phyloP scores from a whole-genome alignment of 2,888 invertebrate species.

The Caenorhabditis afra region DNA sequence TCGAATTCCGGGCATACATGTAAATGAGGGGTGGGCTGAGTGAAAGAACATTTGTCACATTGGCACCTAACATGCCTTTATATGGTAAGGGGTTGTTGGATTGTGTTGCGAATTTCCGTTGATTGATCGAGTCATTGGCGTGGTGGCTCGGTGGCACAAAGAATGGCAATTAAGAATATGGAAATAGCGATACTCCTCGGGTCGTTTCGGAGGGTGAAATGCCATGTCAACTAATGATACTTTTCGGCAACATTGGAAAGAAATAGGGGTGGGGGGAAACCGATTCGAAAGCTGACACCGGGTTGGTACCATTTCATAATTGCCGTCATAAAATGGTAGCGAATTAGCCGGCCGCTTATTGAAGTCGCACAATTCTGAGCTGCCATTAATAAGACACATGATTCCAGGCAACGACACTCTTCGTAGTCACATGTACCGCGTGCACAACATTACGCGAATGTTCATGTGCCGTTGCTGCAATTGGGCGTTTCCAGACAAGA shows the following conservation, averaged over 20 bases:
- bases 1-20: conserved; percentile 34
- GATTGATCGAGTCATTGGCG: conserved; percentile 50
- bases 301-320: conserved; percentile 40
- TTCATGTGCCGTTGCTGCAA: conserved; percentile 81
- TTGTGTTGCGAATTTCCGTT: conserved; percentile 48
- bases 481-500: conserved; percentile 80
- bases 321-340: conserved; percentile 41
- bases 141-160: conserved; percentile 55
- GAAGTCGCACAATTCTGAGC: conserved; percentile 18
- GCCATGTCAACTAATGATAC: conserved; percentile 37
- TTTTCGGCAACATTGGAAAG: conserved; percentile 14
- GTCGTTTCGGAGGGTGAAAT: conserved; percentile 12
- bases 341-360: conserved; percentile 39
- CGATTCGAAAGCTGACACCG: conserved; percentile 52
- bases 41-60: conserved; percentile 47
- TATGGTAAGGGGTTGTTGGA: conserved; percentile 1
- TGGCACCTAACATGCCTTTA: conserved; percentile 59
- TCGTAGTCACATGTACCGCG: conserved; percentile 79
- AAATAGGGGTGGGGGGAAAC: neutral
- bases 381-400: conserved; percentile 25
- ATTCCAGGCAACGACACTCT: conserved; percentile 80
- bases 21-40: conserved; percentile 40
- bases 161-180: conserved; percentile 58
- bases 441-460: conserved; percentile 80
- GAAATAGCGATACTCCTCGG: conserved; percentile 42